Conservation (phyloP, 2,113 vertebrate genomes). For the Haemorhous mexicanus region DNA sequence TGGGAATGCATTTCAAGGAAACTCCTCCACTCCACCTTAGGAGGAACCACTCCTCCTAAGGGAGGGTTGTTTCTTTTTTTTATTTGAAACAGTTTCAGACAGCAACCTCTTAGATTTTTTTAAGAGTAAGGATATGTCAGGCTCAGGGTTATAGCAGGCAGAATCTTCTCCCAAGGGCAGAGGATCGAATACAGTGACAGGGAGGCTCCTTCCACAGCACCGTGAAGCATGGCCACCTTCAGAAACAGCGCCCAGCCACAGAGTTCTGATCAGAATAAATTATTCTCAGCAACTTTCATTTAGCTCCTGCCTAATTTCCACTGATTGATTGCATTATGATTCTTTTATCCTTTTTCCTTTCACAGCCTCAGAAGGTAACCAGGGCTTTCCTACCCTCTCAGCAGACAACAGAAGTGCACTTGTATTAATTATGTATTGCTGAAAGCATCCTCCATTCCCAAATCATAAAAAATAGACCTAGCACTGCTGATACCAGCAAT, state of each 20-base stretch:
- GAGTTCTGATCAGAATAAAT: background rate
- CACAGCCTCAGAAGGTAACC: background rate
- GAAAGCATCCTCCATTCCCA: background rate
- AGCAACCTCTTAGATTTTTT: background rate
- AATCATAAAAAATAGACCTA: background rate
- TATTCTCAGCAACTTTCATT: background rate
- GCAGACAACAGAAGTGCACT: background rate
- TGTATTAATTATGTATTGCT: slow-evolving; percentile 12
- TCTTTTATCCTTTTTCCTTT: background rate
- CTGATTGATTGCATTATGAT: background rate
- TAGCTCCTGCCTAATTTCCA: background rate
- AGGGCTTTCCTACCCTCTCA: background rate
- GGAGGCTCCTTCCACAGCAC: fast-evolving
- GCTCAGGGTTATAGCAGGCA: background rate
- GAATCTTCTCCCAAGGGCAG: background rate
- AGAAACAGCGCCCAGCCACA: background rate
- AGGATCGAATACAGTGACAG: background rate
- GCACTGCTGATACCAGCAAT: background rate
- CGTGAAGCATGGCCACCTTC: background rate
- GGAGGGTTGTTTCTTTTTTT: background rate
- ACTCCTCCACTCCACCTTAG: background rate
- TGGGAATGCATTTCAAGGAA: background rate
- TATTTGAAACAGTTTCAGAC: background rate
- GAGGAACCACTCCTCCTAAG: background rate
- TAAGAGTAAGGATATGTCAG: background rate